Conservation (phyloP, 1,140 invertebrate species). For the Drosophila serrata region DNA sequence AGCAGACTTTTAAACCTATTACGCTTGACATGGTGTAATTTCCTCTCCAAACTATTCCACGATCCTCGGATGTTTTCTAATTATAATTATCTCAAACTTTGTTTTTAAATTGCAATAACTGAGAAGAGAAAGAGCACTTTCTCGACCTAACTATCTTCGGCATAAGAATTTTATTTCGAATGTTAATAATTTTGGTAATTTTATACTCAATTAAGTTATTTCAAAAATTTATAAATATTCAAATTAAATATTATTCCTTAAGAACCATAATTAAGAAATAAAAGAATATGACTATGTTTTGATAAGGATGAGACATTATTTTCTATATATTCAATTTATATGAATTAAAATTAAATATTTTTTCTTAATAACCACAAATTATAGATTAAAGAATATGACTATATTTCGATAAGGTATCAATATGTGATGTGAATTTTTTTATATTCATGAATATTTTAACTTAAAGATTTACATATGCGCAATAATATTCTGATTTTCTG, state of each 20-base stretch:
- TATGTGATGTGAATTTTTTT: too few relatives aligned
- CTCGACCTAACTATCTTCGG: not conserved
- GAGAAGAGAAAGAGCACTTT: not conserved
- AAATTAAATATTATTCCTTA: too few relatives aligned
- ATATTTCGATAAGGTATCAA: too few relatives aligned
- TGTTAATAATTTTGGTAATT: not conserved
- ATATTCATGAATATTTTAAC: too few relatives aligned
- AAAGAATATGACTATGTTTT: too few relatives aligned
- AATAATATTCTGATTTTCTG: not conserved
- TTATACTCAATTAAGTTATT: too few relatives aligned
- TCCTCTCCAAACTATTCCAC: not conserved
- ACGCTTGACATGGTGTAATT: constrained; percentile 4
- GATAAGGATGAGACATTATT: too few relatives aligned
- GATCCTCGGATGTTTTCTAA: not conserved
- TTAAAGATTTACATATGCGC: not conserved
- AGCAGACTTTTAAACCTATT: not conserved
- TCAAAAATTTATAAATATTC: too few relatives aligned
- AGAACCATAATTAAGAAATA: too few relatives aligned
- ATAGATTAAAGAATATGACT: too few relatives aligned
- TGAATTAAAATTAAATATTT: not conserved
- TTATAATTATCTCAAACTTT: not conserved
- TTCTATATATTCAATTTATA: too few relatives aligned
- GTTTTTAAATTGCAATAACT: not conserved
- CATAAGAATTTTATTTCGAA: not conserved
- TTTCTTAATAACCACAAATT: too few relatives aligned